A percentile compares a stretch with the other conserved stretches of the same genome.
Conservation (phyloP, 1,140 invertebrate genomes). For the Halyomorpha halys region DNA sequence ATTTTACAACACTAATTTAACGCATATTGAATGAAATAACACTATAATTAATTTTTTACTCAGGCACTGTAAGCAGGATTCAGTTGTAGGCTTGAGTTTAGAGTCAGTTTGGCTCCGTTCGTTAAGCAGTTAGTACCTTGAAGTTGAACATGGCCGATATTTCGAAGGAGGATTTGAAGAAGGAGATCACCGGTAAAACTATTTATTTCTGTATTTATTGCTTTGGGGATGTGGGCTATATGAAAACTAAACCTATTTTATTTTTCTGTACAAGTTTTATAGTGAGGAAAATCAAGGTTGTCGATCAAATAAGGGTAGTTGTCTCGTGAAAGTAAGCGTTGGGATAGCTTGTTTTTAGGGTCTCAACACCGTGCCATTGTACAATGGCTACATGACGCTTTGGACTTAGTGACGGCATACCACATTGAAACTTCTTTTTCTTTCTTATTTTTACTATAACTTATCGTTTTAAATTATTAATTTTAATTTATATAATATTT, state of each 20-base stretch:
- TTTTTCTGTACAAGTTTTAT: slow-evolving; percentile 20
- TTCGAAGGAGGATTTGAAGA: slow-evolving; percentile 53
- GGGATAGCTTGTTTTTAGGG: slow-evolving; percentile 19
- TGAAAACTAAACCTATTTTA: slow-evolving; percentile 8
- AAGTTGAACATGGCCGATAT: slow-evolving; percentile 49
- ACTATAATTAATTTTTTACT: too few species aligned
- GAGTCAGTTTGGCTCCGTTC: slow-evolving; percentile 12
- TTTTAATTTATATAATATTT: slow-evolving; percentile 3
- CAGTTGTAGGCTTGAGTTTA: neutral
- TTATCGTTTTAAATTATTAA: neutral
- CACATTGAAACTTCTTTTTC: slow-evolving; percentile 29
- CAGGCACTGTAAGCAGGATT: too few species aligned
- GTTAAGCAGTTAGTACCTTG: slow-evolving; percentile 12
- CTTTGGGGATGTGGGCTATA: neutral
- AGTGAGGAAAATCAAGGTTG: slow-evolving; percentile 18
- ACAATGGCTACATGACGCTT: slow-evolving; percentile 30
- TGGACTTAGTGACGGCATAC: slow-evolving; percentile 10
- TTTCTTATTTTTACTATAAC: slow-evolving; percentile 30
- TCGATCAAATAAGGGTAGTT: slow-evolving; percentile 21
- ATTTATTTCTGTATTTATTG: slow-evolving; percentile 22
- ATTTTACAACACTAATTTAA: too few species aligned
- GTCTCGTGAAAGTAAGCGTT: slow-evolving; percentile 21
- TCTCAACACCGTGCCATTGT: slow-evolving; percentile 12
- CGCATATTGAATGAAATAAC: too few species aligned
- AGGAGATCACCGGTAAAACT: slow-evolving; percentile 55